Evolutionary conservation across 2,888 invertebrate species (phyloP), one percentile per base, ranked within the genome.

Genomic region (Folsomia manolachei): DNA sequence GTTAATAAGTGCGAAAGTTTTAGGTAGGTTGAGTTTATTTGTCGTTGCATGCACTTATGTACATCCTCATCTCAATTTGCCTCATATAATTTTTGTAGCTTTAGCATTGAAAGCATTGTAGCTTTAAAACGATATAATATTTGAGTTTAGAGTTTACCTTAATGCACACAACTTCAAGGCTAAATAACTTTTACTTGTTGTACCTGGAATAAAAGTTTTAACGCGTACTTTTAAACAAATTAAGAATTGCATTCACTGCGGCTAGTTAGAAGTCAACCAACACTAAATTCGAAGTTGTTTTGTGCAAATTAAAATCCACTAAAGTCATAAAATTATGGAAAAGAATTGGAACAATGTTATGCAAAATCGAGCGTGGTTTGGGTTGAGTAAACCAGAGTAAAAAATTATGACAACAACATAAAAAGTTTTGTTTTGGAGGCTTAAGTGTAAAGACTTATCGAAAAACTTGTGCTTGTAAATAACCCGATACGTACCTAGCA

Each of bases 401-500:
- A 39, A 14, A 39, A 39, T 39, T 39, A 39, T 39, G 39, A 39
- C 7, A 39, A n/a, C n/a, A 51, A 56, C 18, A 56, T 56, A 56
- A 18, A 56, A 56, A 56, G 56, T 56, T 56, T 56, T n/a, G 4
- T 19, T 19, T 4, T 56, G 56, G 56, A 56, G 56, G 56, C 56
- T 56, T 56, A 56, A 56, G 56, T 56, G 19, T 56, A 56, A 56
- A 56, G 56, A 56, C 56, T 56, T 56, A 56, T 56, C 56, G 18
- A 51, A 24, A 27, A 67, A 52, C 53, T 52, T 67, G n/a, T 21
- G 7, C 39, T 53, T 23, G 24, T 51, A 62, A 62, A 62, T 62
- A 62, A 62, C 62, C 64, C 21, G 64, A 64, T 64, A 64, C 64
- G 64, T 64, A 64, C 9, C 27, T 39, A 64, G 27, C 4, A 27